These are phyloP conservation scores for Podotricha telesiphe DNA, from an alignment of 2,888 invertebrate species.

Conservation along the genomic window DNA sequence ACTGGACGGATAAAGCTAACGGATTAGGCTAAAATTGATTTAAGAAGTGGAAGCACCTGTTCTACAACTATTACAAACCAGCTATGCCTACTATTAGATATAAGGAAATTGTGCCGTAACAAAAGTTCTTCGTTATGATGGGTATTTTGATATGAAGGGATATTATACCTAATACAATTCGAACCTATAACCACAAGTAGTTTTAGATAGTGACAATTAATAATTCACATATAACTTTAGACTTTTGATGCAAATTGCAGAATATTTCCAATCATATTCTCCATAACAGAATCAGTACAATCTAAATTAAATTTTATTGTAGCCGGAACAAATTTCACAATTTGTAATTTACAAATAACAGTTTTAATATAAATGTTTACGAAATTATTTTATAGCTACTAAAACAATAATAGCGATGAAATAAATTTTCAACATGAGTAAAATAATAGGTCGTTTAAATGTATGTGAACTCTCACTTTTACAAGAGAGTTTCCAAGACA, in stretches of 20 bases:
- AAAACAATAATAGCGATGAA: not conserved
- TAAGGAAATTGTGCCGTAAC: no score
- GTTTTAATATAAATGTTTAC: slow-evolving; percentile 1
- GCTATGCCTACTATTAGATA: no score
- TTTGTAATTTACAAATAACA: not conserved
- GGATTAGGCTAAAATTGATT: no score
- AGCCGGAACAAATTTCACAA: not conserved
- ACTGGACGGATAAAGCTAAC: no score
- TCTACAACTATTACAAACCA: no score
- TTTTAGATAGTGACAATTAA: no score
- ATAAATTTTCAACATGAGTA: not conserved
- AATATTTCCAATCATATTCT: not conserved
- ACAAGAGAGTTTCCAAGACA: no score
- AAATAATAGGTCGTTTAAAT: not conserved
- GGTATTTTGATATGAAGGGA: no score
- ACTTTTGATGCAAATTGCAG: not conserved
- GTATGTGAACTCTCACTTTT: not conserved
- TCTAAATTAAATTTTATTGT: not conserved
- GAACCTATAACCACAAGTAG: no score
- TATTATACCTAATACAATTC: no score
- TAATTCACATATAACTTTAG: not conserved
- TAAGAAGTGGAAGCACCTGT: no score
- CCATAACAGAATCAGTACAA: not conserved
- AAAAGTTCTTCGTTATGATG: no score
- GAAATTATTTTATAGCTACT: not conserved